Base-by-base conservation (phyloP, 2,888 invertebrate species). In the Anthoptus insignis region DNA sequence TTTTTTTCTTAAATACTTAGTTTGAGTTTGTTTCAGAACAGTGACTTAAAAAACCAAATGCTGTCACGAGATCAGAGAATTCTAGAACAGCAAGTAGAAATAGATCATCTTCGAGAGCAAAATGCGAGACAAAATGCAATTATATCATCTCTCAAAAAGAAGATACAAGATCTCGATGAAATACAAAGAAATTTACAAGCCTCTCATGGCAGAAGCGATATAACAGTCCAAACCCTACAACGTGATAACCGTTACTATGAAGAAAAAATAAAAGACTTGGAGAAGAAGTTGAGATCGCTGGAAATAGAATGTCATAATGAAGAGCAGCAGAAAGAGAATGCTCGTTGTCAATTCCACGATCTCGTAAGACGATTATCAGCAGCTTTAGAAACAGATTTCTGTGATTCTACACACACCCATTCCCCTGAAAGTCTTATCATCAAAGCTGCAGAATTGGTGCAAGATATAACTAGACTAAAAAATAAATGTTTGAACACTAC, bases 61-160 rank as follows among this genome's bases (percentile, higher is more conserved):
- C 94, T 97, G 75, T 94, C 95, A 27, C 94, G 96, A 61, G 97
- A 97, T 73, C 95, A 96, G 80, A 91, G 96, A 76, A 94, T 96
- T 73, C 90, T 96, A 76, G 97, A 97, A 76, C 94, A 97, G 66
- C 97, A 97, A 81, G 95, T 96, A 27, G 97, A 98, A 83, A 95
- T 96, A 16, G 96, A 98, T 75, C 96, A 97, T 79, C 88, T 97
- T 16, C 94, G 96, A 7, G 97, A 98, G 70, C 98, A 97, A 84
- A 95, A 97, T 52, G 97, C 97, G 0, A 93, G 98, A 37, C 97
- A 98, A 84, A 96, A 96, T 76, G 96, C 97, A 0, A 94, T 97
- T 49, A 96, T 98, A 73, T 95, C 95, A 3, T 97, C 97, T 0
- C 93, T 97, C 56, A 96, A 96, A 81, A 97, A 96, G 82, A 95